phyloP scores from a whole-genome alignment of 92 coral and sea anemone species.

The Zoanthus gigantus region DNA sequence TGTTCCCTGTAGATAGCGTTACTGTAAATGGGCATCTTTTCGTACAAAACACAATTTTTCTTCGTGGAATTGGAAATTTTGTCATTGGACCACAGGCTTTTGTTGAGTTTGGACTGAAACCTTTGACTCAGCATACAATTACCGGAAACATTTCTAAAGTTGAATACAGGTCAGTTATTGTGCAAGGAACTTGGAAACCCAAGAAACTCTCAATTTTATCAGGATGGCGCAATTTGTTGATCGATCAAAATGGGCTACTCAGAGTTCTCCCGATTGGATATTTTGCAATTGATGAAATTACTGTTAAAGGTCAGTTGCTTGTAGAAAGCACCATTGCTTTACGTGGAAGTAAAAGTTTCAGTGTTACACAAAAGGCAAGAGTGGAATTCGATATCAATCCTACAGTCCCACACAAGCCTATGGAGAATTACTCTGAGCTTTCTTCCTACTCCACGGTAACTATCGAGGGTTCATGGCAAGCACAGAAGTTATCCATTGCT shows the following conservation, averaged over 20 bases:
- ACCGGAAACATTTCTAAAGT: conserved; percentile 33
- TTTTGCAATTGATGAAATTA: conserved; percentile 70
- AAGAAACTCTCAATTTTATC: conserved; percentile 74
- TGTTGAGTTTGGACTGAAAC: conserved; percentile 57
- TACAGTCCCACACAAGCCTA: conserved; percentile 14
- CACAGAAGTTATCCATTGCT: conserved; percentile 67
- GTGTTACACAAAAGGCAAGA: conserved; percentile 22
- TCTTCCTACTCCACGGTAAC: conserved; percentile 22
- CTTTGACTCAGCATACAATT: not conserved
- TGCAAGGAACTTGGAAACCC: conserved; percentile 70
- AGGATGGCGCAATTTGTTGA: conserved; percentile 64
- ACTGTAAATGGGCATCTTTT: conserved; percentile 69
- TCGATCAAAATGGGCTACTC: conserved; percentile 13
- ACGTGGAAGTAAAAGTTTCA: conserved; percentile 19
- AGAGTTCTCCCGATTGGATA: conserved; percentile 57
- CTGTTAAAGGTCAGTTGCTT: conserved; percentile 46
- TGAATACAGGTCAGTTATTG: conserved; percentile 50
- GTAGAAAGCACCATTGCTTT: conserved; percentile 29
- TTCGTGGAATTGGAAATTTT: conserved; percentile 70
- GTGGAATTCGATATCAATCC: conserved; percentile 18
- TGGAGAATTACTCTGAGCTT: not conserved
- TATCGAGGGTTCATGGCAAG: conserved; percentile 68
- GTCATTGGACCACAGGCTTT: conserved; percentile 65
- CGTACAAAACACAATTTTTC: conserved; percentile 68
- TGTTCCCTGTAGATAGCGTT: conserved; percentile 59